Conservation (phyloP, 2,113 vertebrate species). For the Haemorhous mexicanus region DNA sequence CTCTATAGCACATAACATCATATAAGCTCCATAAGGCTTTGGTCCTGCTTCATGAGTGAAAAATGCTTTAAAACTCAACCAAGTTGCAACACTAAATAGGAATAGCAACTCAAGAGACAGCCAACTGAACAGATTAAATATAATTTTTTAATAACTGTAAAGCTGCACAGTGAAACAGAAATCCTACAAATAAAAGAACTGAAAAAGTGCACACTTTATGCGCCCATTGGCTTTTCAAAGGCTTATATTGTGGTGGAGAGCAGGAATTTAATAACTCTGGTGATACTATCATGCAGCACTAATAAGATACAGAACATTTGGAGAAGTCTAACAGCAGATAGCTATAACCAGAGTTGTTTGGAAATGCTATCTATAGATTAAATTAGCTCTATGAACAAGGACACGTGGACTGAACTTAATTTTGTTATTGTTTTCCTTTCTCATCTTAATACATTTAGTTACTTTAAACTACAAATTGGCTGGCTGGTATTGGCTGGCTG, state of each 20-base stretch:
- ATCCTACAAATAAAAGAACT: not conserved
- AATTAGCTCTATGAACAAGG: not conserved
- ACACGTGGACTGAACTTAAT: not conserved
- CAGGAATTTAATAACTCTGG: not conserved
- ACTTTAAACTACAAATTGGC: not conserved
- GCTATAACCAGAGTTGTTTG: not conserved
- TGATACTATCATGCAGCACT: not conserved
- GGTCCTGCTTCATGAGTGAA: constrained; percentile 9
- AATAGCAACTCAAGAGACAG: not conserved
- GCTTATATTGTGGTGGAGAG: not conserved
- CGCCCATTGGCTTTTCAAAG: not conserved
- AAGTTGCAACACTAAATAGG: not conserved
- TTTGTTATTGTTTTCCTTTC: not conserved
- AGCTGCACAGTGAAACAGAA: constrained; percentile 4
- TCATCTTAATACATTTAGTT: not conserved
- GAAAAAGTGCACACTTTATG: not conserved
- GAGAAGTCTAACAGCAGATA: not conserved
- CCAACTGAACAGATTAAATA: not conserved
- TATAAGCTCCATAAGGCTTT: not conserved
- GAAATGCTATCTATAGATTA: not conserved
- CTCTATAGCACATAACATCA: not conserved
- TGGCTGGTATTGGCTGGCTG: not conserved
- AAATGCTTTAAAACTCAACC: constrained; percentile 31
- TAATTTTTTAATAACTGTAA: constrained; percentile 9
- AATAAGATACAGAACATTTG: not conserved